Conservation (phyloP, 2,888 invertebrate species). For the Teleiodes luculella region DNA sequence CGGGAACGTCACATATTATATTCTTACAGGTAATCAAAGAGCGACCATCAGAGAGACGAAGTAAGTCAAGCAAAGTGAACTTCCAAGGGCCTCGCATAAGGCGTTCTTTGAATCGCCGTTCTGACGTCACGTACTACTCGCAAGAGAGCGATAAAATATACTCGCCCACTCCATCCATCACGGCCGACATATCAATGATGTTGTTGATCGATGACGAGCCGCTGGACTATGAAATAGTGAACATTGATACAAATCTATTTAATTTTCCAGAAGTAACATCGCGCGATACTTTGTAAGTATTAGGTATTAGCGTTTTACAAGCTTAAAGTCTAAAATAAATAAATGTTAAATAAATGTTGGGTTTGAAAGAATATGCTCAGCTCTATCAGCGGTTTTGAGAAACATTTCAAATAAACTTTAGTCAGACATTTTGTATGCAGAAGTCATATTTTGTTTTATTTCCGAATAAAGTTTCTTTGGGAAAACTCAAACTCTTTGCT, state of each 20-base stretch:
- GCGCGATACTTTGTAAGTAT: background rate
- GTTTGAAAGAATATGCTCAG: too few relatives aligned
- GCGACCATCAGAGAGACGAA: background rate
- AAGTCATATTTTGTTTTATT: too few relatives aligned
- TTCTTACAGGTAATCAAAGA: background rate
- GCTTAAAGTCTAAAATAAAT: too few relatives aligned
- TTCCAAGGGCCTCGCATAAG: background rate
- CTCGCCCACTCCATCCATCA: background rate
- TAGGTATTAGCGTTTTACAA: too few relatives aligned
- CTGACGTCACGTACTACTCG: background rate
- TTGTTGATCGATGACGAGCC: constrained; percentile 58
- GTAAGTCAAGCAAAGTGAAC: background rate
- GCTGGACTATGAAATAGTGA: constrained; percentile 68
- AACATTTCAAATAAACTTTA: too few relatives aligned
- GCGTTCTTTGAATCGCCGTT: background rate
- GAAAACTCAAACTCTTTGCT: too few relatives aligned
- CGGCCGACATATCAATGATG: constrained; percentile 26
- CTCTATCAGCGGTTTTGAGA: too few relatives aligned
- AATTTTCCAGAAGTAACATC: background rate
- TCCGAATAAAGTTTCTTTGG: too few relatives aligned
- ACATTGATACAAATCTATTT: constrained; percentile 30
- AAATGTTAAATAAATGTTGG: too few relatives aligned
- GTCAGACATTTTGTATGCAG: too few relatives aligned
- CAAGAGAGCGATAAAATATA: background rate
- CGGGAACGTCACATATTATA: too few relatives aligned